A percentile compares a stretch with the other conserved stretches of the same genome.
Evolutionary conservation across 92 coral and sea anemone genomes (phyloP).

Genomic region (Porites evermanni): DNA sequence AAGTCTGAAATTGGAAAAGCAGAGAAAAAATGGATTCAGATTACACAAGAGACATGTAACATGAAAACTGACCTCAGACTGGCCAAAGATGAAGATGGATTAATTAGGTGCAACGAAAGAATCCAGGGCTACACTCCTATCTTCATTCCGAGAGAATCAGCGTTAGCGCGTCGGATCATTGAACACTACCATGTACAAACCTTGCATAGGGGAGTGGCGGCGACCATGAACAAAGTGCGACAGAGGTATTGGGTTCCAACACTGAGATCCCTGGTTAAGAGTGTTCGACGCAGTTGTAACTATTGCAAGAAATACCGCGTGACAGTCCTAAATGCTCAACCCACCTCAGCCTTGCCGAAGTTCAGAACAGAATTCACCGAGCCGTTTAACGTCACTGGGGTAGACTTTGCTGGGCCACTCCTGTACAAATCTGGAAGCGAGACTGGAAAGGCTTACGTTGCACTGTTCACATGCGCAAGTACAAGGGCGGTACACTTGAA

Average conservation of each 20-base stretch:
- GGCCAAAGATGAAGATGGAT: slow-evolving; percentile 48
- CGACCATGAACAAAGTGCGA: slow-evolving; percentile 63
- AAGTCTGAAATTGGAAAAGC: slow-evolving; percentile 48
- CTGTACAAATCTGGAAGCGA: slow-evolving; percentile 25
- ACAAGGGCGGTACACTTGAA: slow-evolving; percentile 72
- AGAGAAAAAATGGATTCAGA: slow-evolving; percentile 47
- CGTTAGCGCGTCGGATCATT: slow-evolving; percentile 30
- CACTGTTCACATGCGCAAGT: slow-evolving; percentile 70
- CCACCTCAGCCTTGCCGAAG: slow-evolving; percentile 38
- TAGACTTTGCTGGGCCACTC: slow-evolving; percentile 71
- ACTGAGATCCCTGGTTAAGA: slow-evolving; percentile 53
- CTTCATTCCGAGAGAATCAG: slow-evolving; percentile 47
- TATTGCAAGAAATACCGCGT: slow-evolving; percentile 55
- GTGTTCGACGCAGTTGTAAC: slow-evolving; percentile 44
- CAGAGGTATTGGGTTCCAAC: slow-evolving; percentile 53
- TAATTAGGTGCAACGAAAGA: slow-evolving; percentile 55
- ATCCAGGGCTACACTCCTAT: slow-evolving; percentile 60
- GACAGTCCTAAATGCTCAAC: slow-evolving; percentile 5
- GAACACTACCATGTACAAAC: slow-evolving; percentile 51
- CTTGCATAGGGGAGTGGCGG: slow-evolving; percentile 59
- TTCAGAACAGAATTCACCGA: slow-evolving; percentile 56
- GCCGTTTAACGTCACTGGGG: slow-evolving; percentile 61
- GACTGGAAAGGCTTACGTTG: slow-evolving; percentile 46
- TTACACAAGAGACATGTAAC: slow-evolving; percentile 41
- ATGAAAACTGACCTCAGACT: slow-evolving; percentile 33